Base-by-base conservation (phyloP, 2,113 vertebrate species). In the Esox niger region DNA sequence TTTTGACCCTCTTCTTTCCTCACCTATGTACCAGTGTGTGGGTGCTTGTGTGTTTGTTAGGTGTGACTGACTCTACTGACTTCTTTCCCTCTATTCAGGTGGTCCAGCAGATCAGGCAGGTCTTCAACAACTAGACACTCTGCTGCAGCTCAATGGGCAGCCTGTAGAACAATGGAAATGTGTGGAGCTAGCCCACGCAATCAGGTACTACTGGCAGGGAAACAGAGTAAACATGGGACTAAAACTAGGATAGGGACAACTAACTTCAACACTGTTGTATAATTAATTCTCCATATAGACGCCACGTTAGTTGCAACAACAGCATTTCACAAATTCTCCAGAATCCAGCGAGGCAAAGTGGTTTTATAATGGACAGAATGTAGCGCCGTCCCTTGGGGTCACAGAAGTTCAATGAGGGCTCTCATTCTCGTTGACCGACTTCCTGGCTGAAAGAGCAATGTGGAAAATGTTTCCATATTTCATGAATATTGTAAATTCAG, bases 161-260 rank as follows among this genome's bases (percentile, higher is more conserved):
- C 91, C 94, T 0, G 95, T 98, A 54, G 95, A 98, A 55, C 94
- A 93, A 74, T 98, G 96, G 95, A 96, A 95, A 69, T 97, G 96
- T 9, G 94, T 93, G 21, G 94, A 98, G 65, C 89, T 98, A 35
- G 96, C 96, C 0, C 94, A 97, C 0, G 91, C 96, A 78, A 98
- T 98, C 86, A 92, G 96, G 96, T 97, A 74, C 10, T 25, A 20
- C 2, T 3, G 17, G 2, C 13, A 52, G 47, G 47, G 8, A 52
- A 6, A 52, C 6, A 23, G 20, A n/a, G n/a, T 17, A 52, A 52
- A 21, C 15, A 52, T 17, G 7, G n/a, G 17, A 21, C 47, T 21
- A 21, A 52, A 43, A 17, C 38, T 43, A 15, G 13, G 38, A 43
- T 15, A 43, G 13, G 47, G 20, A 23, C 15, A 52, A 6, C n/a